Conservation (phyloP, 2,888 invertebrate genomes). For the Platynereis dumerilii region DNA sequence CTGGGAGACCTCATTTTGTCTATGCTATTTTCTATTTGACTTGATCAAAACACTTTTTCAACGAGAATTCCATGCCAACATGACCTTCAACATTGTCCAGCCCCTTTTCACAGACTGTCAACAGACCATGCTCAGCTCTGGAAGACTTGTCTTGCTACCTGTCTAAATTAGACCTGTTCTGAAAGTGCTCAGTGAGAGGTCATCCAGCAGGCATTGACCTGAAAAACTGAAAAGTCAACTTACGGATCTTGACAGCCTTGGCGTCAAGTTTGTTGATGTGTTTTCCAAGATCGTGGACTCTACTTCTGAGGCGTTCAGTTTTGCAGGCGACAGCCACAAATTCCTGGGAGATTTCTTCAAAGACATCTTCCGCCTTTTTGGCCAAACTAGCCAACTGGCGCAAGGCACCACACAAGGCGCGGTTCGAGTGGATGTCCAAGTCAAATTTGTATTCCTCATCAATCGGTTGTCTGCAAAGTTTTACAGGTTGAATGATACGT, state of each 20-base stretch:
- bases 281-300: slow-evolving; percentile 16
- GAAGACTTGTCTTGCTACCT: no score
- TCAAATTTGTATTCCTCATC: slow-evolving; percentile 19
- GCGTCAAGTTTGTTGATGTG: slow-evolving; percentile 19
- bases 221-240: slow-evolving; percentile 2
- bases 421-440: slow-evolving; percentile 20
- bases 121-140: no score
- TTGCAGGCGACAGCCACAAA: slow-evolving; percentile 9
- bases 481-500: slow-evolving; percentile 14
- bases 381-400: slow-evolving; percentile 18
- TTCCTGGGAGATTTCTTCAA: slow-evolving; percentile 17
- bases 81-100: no score
- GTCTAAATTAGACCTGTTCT: no score
- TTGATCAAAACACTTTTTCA: no score
- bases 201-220: no score
- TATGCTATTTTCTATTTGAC: no score
- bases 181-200: no score
- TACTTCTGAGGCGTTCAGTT: slow-evolving; percentile 9
- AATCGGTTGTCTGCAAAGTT: slow-evolving; percentile 11
- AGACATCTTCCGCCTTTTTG: slow-evolving; percentile 17
- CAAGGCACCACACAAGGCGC: slow-evolving; percentile 13
- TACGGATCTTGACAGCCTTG: slow-evolving; percentile 26
- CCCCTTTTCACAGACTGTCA: no score
- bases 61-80: no score
- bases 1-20: no score